phyloP scores from a whole-genome alignment of 2,888 invertebrate genomes.

The Napeogenes sylphis region DNA sequence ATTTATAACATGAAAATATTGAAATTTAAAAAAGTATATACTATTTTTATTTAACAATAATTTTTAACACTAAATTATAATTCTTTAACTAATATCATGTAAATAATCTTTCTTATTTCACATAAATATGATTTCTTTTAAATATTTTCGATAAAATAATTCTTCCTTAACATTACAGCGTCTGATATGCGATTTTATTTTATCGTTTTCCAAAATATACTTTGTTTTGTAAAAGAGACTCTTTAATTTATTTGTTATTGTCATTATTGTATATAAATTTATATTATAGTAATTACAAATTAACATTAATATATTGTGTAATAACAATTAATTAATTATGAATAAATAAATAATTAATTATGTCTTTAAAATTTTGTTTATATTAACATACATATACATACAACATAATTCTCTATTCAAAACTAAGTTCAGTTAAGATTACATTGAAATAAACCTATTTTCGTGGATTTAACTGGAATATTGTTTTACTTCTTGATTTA shows the following conservation, averaged over 20 bases:
- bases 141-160: slow-evolving; percentile 3
- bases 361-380: too few relatives aligned
- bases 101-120: slow-evolving; percentile 6
- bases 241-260: slow-evolving; percentile 23
- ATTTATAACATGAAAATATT: too few relatives aligned
- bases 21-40: too few relatives aligned
- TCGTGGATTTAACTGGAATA: too few relatives aligned
- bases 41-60: background rate
- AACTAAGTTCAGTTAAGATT: too few relatives aligned
- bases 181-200: slow-evolving; percentile 31
- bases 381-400: too few relatives aligned
- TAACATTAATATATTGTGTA: background rate
- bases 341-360: too few relatives aligned
- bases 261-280: slow-evolving; percentile 25
- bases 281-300: slow-evolving; percentile 12
- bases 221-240: slow-evolving; percentile 24
- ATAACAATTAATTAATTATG: too few relatives aligned
- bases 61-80: slow-evolving; percentile 2
- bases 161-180: slow-evolving; percentile 23
- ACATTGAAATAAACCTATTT: too few relatives aligned
- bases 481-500: too few relatives aligned
- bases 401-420: too few relatives aligned
- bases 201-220: slow-evolving; percentile 5
- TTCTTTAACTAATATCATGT: slow-evolving; percentile 3
- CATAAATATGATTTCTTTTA: background rate